These are phyloP conservation scores for Mionectes olivaceus DNA, from an alignment of 2,797 vertebrate genomes.

Conservation along the genomic window DNA sequence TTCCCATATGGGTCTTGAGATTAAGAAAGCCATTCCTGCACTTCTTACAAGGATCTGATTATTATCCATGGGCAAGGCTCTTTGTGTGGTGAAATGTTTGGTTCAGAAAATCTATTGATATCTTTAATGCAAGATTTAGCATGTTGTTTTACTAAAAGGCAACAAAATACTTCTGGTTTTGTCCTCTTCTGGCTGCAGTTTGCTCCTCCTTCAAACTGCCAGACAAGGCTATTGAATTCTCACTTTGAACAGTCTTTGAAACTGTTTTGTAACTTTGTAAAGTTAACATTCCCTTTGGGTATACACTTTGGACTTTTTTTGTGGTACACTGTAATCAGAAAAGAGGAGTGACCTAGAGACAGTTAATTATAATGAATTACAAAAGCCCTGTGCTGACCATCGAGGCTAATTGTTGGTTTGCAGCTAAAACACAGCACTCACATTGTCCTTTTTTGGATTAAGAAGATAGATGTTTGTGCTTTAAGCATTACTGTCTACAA, in stretches of 20 bases:
- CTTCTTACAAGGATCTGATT: neutral
- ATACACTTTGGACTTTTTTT: slow-evolving; percentile 1
- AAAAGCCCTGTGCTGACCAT: neutral
- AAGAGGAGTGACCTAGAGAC: neutral
- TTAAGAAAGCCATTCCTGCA: neutral
- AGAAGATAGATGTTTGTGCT: slow-evolving; percentile 13
- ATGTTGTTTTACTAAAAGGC: neutral
- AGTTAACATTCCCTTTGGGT: neutral
- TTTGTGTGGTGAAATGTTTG: neutral
- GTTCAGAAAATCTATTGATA: neutral
- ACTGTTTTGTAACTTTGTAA: neutral
- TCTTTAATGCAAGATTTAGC: neutral
- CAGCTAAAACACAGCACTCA: neutral
- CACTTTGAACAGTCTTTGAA: neutral
- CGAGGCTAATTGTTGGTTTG: neutral
- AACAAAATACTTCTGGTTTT: neutral
- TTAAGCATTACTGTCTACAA: neutral
- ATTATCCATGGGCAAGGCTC: neutral
- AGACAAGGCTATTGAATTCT: neutral
- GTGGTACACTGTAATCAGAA: neutral
- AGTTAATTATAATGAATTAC: neutral
- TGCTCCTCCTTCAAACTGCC: neutral
- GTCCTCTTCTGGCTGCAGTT: neutral
- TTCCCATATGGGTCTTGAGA: neutral
- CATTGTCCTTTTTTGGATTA: slow-evolving; percentile 32